These are phyloP conservation scores for Agriopis aurantiaria DNA, from an alignment of 2,888 invertebrate species.

Conservation along the genomic window DNA sequence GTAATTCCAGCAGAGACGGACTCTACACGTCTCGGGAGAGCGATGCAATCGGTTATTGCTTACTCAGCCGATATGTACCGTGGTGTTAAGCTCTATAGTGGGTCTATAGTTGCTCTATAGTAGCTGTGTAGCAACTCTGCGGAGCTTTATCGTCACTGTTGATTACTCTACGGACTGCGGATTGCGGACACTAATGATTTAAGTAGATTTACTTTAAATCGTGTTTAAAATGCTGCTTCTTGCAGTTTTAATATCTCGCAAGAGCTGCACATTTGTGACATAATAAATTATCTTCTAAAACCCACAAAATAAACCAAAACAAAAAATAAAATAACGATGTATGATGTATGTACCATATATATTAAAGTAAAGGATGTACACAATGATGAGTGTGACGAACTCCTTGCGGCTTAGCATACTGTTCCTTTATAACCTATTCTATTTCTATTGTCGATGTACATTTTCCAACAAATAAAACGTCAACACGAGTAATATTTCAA, in stretches of 20 bases:
- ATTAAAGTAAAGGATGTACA: no score
- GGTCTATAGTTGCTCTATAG: background rate
- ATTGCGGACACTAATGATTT: background rate
- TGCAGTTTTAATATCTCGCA: no score
- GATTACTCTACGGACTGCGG: background rate
- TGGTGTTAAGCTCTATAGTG: background rate
- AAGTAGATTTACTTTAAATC: background rate
- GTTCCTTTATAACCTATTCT: no score
- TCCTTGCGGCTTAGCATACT: no score
- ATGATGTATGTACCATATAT: no score
- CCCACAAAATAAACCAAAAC: no score
- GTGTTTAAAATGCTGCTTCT: no score
- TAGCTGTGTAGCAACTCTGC: background rate
- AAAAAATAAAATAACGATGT: no score
- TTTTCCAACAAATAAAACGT: background rate
- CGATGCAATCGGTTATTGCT: conserved; percentile 9
- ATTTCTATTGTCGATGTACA: no score
- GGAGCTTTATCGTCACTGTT: background rate
- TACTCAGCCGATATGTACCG: background rate
- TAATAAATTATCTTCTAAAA: no score
- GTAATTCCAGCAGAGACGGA: background rate
- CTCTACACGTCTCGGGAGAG: conserved; percentile 1
- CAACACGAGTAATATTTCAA: background rate
- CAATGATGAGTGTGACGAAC: no score
- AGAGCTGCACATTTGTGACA: no score